phyloP scores from a whole-genome alignment of 1,140 invertebrate species.

The Caenorhabditis remanei region DNA sequence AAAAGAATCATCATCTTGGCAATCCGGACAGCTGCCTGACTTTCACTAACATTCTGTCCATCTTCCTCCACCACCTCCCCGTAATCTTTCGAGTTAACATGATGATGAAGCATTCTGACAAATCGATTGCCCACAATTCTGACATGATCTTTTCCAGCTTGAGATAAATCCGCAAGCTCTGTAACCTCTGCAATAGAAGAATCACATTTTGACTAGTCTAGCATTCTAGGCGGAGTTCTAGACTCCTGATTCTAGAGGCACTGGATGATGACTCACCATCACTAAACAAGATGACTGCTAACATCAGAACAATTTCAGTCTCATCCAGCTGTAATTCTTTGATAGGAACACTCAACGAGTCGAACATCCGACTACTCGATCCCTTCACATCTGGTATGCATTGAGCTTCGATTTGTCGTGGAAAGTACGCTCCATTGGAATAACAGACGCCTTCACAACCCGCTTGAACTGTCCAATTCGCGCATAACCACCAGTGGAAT shows the following conservation, averaged over 20 bases:
- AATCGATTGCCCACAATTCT: slow-evolving; percentile 54
- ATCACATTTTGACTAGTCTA: neutral
- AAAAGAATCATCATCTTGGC: slow-evolving; percentile 65
- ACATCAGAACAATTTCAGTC: slow-evolving; percentile 62
- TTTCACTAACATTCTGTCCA: neutral
- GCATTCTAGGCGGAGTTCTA: neutral
- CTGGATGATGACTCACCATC: slow-evolving; percentile 50
- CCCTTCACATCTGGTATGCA: slow-evolving; percentile 64
- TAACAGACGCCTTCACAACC: slow-evolving; percentile 66
- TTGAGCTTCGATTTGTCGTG: slow-evolving; percentile 28
- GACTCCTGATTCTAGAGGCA: neutral
- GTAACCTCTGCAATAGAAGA: slow-evolving; percentile 36
- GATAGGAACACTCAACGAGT: slow-evolving; percentile 58
- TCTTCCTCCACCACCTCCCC: slow-evolving; percentile 27
- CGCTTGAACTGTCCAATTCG: slow-evolving; percentile 59
- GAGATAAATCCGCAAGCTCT: slow-evolving; percentile 56
- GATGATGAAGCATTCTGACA: slow-evolving; percentile 54
- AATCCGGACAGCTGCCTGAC: slow-evolving; percentile 62
- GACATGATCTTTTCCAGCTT: slow-evolving; percentile 51
- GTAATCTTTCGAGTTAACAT: slow-evolving; percentile 57
- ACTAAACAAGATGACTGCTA: slow-evolving; percentile 63
- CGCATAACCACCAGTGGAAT: slow-evolving; percentile 67
- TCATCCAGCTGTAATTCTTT: slow-evolving; percentile 62
- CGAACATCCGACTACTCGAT: slow-evolving; percentile 36
- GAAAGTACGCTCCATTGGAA: slow-evolving; percentile 66